Conservation (phyloP, 1,140 invertebrate species). For the Magallana gigas region DNA sequence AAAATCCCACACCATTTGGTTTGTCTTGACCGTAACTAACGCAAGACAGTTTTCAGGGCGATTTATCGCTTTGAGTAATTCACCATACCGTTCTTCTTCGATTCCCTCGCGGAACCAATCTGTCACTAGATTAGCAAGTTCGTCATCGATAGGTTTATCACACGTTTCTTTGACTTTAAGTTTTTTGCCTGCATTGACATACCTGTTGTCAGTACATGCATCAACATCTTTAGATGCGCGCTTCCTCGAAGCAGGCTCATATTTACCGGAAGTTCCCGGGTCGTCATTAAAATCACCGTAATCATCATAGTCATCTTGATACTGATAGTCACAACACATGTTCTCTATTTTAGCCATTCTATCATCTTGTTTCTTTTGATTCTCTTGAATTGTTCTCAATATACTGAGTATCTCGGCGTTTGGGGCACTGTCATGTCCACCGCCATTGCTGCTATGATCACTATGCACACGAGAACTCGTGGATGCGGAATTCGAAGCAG, state of each 20-base stretch:
- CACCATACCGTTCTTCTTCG: constrained; percentile 25
- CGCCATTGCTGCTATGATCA: background rate
- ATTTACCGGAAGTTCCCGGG: too few relatives aligned
- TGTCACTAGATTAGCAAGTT: too few relatives aligned
- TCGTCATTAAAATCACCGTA: background rate
- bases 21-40: constrained; percentile 33
- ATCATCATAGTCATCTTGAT: background rate
- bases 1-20: constrained; percentile 45
- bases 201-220: background rate
- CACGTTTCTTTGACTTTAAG: too few relatives aligned
- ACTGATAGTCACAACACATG: background rate
- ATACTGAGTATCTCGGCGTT: background rate
- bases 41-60: constrained; percentile 51
- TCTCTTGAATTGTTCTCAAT: constrained; percentile 3
- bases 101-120: too few relatives aligned
- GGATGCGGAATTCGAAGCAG: background rate
- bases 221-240: too few relatives aligned
- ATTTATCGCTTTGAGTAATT: constrained; percentile 42
- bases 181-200: background rate
- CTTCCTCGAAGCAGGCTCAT: background rate
- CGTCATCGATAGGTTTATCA: too few relatives aligned
- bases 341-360: background rate
- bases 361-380: constrained; percentile 1
- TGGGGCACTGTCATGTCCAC: background rate
- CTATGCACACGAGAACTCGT: background rate